Evolutionary conservation across 2,888 invertebrate species (phyloP), one percentile per base, ranked within the genome.

Genomic region (Agonopterix heracliana): DNA sequence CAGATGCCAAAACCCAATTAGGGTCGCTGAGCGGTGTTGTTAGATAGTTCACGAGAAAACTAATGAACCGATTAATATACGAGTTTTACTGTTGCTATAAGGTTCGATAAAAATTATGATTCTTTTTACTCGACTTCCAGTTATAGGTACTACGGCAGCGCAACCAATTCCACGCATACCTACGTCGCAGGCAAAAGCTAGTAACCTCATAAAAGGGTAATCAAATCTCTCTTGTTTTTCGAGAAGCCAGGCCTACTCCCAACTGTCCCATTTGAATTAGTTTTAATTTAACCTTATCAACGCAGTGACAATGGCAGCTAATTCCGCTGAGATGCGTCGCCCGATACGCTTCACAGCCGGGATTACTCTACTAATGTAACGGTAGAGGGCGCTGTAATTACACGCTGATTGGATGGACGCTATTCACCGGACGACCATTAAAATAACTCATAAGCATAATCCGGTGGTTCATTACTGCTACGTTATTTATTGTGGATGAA

Each of bases 221-320:
- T 3, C 2, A 17, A 17, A 36, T 9, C 36, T 36, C 36, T 36
- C 4, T 3, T 9, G 2, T 36, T n/a, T n/a, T 36, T 10, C 10
- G 9, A 36, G 10, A 36, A 36, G 38, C n/a, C 5, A 38, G 38
- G 38, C 38, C 38, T 38, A 3, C 9, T 1, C 36, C 36, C 8
- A 38, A 10, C 10, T 9, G 38, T 26, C 26, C 38, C 38, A n/a
- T 9, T 38, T 54, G 54, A 63, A 62, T 68, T 60, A 59, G 61
- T 61, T 65, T 63, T 61, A 67, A 68, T 68, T 62, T 48, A 50
- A 44, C 53, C 52, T 59, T 61, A 65, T 61, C 63, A 42, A 49
- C 49, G 55, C 51, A 50, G 52, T 41, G 57, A 68, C 65, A 71
- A 67, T 63, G 55, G 61, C 54, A 49, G 59, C 66, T 66, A 66